A percentile compares a stretch with the other conserved stretches of the same genome.
These are phyloP conservation scores for Lottia gigantea DNA, from an alignment of 2,888 invertebrate genomes.

Conservation along the genomic window DNA sequence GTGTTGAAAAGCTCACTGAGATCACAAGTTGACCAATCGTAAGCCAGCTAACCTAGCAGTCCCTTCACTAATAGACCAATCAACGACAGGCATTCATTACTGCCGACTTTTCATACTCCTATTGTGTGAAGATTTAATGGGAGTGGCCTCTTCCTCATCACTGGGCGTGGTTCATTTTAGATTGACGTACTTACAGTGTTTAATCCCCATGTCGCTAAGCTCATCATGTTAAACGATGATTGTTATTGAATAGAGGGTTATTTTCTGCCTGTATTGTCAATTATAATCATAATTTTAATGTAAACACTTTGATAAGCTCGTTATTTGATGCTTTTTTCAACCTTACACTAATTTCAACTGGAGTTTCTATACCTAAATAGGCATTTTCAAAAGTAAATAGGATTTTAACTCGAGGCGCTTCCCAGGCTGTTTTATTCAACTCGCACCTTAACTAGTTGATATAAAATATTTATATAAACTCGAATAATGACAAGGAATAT, in stretches of 20 bases:
- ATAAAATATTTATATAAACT: too few species aligned
- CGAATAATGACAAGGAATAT: too few species aligned
- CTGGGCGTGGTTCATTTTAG: background rate
- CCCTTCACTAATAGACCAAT: slow-evolving; percentile 1
- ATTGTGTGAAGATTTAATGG: background rate
- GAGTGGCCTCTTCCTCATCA: background rate
- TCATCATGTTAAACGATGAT: background rate
- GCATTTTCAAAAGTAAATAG: too few species aligned
- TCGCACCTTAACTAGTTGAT: too few species aligned
- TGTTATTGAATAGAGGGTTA: slow-evolving; percentile 2
- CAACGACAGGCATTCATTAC: background rate
- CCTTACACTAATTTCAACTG: too few species aligned
- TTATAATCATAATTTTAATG: slow-evolving; percentile 10
- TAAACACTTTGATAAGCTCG: slow-evolving; percentile 3
- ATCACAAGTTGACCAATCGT: slow-evolving; percentile 1
- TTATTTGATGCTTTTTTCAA: background rate
- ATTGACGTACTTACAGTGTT: too few species aligned
- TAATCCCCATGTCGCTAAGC: too few species aligned
- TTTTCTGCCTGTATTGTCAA: slow-evolving; percentile 10
- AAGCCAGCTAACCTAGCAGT: slow-evolving; percentile 1
- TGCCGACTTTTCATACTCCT: background rate
- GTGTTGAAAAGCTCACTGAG: slow-evolving; percentile 5
- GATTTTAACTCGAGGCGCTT: too few species aligned
- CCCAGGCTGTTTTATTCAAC: too few species aligned
- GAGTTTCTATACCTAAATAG: too few species aligned